These are phyloP conservation scores for Lates japonicus DNA, from an alignment of 2,797 vertebrate genomes.

Conservation along the genomic window DNA sequence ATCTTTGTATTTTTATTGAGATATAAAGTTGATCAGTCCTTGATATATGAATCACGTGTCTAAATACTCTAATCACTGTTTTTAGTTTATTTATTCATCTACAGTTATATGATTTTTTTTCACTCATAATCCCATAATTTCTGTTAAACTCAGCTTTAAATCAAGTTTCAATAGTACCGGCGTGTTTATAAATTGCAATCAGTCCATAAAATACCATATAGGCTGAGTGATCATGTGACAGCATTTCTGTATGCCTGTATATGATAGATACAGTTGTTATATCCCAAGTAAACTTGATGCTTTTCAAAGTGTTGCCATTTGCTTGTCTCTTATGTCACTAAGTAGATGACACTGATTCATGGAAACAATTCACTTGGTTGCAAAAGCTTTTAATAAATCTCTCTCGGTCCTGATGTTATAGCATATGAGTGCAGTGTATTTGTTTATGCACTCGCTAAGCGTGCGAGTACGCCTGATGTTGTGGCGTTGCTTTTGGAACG, in stretches of 20 bases:
- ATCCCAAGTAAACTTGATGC: neutral
- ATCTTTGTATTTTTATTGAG: too few species aligned
- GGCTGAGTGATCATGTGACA: neutral
- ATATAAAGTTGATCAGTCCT: too few species aligned
- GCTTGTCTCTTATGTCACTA: neutral
- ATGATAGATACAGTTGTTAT: neutral
- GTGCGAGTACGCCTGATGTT: constrained; percentile 11
- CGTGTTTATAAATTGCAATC: neutral
- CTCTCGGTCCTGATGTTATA: neutral
- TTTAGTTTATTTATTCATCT: neutral
- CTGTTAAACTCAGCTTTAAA: too few species aligned
- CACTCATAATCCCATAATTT: neutral
- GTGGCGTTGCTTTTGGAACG: constrained; percentile 35
- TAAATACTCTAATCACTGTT: too few species aligned
- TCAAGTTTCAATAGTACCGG: too few species aligned
- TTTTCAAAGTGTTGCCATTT: neutral
- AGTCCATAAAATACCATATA: neutral
- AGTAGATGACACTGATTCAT: neutral
- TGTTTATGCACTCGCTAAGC: constrained; percentile 24
- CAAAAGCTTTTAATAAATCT: neutral
- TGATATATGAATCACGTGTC: too few species aligned
- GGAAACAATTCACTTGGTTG: neutral
- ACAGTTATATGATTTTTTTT: neutral
- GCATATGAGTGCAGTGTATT: neutral
- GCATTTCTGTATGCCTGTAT: neutral